These are phyloP conservation scores for Oncorhynchus mykiss DNA, from an alignment of 2,113 vertebrate genomes.

Conservation along the genomic window DNA sequence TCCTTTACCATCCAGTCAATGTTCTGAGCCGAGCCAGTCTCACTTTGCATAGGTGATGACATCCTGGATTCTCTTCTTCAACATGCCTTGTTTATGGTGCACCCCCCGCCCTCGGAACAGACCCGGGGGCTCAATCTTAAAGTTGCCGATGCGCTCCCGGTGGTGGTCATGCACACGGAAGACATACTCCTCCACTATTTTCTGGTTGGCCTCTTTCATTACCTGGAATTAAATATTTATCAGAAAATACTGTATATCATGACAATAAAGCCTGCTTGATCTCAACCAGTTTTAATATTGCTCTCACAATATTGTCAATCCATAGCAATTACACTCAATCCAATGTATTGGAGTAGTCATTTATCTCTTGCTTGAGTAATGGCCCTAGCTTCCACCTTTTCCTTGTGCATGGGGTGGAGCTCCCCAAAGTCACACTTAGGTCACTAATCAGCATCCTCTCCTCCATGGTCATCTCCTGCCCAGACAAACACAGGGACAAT, in stretches of 20 bases:
- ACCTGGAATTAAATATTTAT: constrained; percentile 25
- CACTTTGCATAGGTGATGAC: constrained; percentile 71
- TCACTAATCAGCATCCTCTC: constrained; percentile 68
- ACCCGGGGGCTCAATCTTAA: constrained; percentile 69
- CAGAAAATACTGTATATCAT: not conserved
- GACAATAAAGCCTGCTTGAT: constrained; percentile 64
- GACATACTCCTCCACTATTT: constrained; percentile 69
- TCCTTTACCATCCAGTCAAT: not conserved
- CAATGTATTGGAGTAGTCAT: too few relatives aligned
- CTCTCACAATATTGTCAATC: too few relatives aligned
- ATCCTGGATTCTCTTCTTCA: constrained; percentile 75
- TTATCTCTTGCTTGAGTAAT: constrained; percentile 55
- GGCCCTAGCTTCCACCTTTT: constrained; percentile 70
- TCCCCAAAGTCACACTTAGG: constrained; percentile 76
- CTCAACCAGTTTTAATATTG: constrained; percentile 19
- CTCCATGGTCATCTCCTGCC: constrained; percentile 73
- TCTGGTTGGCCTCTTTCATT: constrained; percentile 70
- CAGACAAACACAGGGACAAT: constrained; percentile 11
- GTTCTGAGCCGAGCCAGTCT: constrained; percentile 20
- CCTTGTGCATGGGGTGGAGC: constrained; percentile 70
- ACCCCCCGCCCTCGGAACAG: constrained; percentile 69
- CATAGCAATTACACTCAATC: too few relatives aligned
- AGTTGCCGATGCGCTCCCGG: constrained; percentile 69
- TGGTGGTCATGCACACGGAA: constrained; percentile 70
- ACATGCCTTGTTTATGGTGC: constrained; percentile 74